A percentile compares a stretch with the other conserved stretches of the same genome.
Evolutionary conservation across 2,113 vertebrate genomes (phyloP).

Genomic region (Sebastes schlegelii): DNA sequence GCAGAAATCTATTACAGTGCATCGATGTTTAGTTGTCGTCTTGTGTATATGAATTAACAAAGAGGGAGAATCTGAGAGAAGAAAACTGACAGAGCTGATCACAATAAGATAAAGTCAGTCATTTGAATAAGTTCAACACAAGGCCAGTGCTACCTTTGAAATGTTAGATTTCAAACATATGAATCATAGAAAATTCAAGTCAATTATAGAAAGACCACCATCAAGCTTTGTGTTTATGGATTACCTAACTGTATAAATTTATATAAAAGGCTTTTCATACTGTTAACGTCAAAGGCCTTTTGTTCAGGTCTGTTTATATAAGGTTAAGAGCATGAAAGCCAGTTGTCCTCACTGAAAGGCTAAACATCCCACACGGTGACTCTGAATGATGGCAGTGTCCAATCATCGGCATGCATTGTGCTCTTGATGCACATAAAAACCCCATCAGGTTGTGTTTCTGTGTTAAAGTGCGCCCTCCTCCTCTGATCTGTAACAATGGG

Average conservation of each 20-base stretch:
- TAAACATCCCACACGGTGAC: conserved; percentile 18
- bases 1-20: conserved; percentile 6
- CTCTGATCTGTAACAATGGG: conserved; percentile 57
- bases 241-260: neutral
- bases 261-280: neutral
- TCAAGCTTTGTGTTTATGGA: neutral
- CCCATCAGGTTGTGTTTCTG: conserved; percentile 23
- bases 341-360: conserved; percentile 22
- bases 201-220: neutral
- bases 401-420: conserved; percentile 31
- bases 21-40: conserved; percentile 21
- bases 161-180: neutral
- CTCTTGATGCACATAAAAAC: conserved; percentile 43
- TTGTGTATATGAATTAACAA: conserved; percentile 7
- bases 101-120: neutral
- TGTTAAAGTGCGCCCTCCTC: conserved; percentile 41
- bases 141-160: neutral
- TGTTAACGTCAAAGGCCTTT: conserved; percentile 18
- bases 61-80: neutral
- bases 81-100: conserved; percentile 4
- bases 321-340: conserved; percentile 21
- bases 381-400: conserved; percentile 18
- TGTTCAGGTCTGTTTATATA: conserved; percentile 35
- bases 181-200: neutral
- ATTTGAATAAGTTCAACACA: conserved; percentile 13